Conservation (phyloP, 1,140 invertebrate species). For the Hesperophylax magnus region DNA sequence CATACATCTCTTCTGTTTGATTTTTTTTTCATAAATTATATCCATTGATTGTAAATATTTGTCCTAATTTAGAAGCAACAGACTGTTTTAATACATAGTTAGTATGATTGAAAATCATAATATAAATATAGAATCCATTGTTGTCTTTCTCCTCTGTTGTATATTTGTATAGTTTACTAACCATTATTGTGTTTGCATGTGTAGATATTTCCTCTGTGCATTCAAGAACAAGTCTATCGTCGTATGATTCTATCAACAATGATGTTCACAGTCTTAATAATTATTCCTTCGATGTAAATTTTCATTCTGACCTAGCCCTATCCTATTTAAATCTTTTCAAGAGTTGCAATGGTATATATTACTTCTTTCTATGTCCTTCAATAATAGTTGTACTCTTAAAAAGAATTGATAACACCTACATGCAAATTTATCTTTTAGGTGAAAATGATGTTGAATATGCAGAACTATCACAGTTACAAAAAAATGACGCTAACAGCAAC, state of each 20-base stretch:
- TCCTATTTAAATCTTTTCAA: slow-evolving; percentile 1
- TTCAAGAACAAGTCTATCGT: slow-evolving; percentile 31
- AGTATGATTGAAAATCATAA: no score
- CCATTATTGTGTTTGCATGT: background rate
- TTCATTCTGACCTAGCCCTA: background rate
- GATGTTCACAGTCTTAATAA: background rate
- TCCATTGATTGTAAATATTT: no score
- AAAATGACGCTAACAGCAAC: slow-evolving; percentile 52
- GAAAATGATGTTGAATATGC: slow-evolving; percentile 84
- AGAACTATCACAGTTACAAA: slow-evolving; percentile 71
- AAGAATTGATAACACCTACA: no score
- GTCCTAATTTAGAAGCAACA: no score
- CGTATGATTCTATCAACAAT: slow-evolving; percentile 3
- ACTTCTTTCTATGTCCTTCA: background rate
- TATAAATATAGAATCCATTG: no score
- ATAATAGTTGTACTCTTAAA: background rate
- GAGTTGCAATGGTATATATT: background rate
- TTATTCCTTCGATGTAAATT: background rate
- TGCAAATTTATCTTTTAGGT: slow-evolving; percentile 67
- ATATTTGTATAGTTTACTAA: no score
- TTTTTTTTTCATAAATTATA: no score
- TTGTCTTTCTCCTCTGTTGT: no score
- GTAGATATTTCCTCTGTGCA: slow-evolving; percentile 31
- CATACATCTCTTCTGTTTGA: no score
- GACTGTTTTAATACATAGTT: no score